Conservation (phyloP, 2,797 vertebrate genomes). For the Mustela erminea region DNA sequence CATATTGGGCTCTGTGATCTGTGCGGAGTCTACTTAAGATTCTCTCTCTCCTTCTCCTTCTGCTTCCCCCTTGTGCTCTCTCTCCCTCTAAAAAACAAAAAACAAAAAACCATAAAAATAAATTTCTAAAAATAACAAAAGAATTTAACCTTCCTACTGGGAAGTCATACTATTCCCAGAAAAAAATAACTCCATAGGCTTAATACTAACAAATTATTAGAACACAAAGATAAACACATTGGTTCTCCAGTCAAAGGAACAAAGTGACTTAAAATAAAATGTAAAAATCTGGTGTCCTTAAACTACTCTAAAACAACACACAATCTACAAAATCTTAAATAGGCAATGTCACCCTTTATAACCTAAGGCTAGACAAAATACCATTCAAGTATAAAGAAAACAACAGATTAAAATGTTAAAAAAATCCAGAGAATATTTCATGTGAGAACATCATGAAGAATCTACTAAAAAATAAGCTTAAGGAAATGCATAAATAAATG, state of each 20-base stretch:
- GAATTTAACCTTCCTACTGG: not conserved
- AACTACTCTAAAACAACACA: not conserved
- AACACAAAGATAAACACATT: not conserved
- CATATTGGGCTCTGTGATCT: not conserved
- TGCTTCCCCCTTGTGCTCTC: not conserved
- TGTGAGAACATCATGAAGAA: not conserved
- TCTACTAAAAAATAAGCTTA: not conserved
- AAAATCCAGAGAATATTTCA: not conserved
- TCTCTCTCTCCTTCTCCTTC: not conserved
- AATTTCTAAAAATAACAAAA: not conserved
- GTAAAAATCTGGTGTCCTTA: not conserved
- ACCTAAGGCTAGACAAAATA: not conserved
- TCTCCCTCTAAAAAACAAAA: not conserved
- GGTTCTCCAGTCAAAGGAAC: not conserved
- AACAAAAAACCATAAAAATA: not conserved
- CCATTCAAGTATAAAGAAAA: not conserved
- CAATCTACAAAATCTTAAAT: not conserved
- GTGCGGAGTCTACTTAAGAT: not conserved
- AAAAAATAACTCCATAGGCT: not conserved
- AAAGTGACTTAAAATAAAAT: not conserved
- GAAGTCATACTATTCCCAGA: not conserved
- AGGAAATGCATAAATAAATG: not conserved
- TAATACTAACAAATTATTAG: not conserved
- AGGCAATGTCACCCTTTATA: not conserved
- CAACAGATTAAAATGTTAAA: conserved; percentile 30